A percentile compares a stretch with the other conserved stretches of the same genome.
Conservation (phyloP, 2,113 vertebrate genomes). For the Bothrops jararaca region DNA sequence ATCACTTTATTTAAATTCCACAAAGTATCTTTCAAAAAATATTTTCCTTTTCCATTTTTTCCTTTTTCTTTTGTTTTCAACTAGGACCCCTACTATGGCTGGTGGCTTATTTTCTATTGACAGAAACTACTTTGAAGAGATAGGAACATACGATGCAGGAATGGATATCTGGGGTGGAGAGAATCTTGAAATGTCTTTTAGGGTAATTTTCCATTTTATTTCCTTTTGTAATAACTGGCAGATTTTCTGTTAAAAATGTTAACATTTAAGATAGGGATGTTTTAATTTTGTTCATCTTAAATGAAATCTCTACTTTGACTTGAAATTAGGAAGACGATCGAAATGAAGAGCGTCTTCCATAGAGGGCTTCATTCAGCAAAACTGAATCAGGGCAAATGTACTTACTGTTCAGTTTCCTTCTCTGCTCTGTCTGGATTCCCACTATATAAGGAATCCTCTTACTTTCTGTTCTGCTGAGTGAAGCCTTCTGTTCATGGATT, state of each 20-base stretch:
- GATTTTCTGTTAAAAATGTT: constrained; percentile 44
- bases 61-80: constrained; percentile 68
- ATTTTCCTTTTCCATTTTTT: constrained; percentile 58
- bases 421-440: not conserved
- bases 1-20: constrained; percentile 53
- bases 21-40: constrained; percentile 68
- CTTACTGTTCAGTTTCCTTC: not conserved
- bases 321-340: not conserved
- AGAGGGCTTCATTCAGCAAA: not conserved
- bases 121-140: constrained; percentile 97
- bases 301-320: not conserved
- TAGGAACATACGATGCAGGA: constrained; percentile 96
- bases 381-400: not conserved
- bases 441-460: not conserved
- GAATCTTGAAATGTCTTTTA: constrained; percentile 99
- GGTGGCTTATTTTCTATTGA: constrained; percentile 97
- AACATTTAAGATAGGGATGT: not conserved
- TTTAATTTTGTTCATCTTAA: constrained; percentile 23
- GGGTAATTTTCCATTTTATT: constrained; percentile 82
- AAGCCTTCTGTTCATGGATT: not conserved
- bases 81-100: constrained; percentile 97
- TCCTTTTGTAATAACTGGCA: constrained; percentile 58
- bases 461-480: not conserved
- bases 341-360: not conserved
- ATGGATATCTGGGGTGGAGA: constrained; percentile 99